Evolutionary conservation across 2,888 invertebrate genomes (phyloP), one percentile per base, ranked within the genome.

Genomic region (Tetheella fluctuosa): DNA sequence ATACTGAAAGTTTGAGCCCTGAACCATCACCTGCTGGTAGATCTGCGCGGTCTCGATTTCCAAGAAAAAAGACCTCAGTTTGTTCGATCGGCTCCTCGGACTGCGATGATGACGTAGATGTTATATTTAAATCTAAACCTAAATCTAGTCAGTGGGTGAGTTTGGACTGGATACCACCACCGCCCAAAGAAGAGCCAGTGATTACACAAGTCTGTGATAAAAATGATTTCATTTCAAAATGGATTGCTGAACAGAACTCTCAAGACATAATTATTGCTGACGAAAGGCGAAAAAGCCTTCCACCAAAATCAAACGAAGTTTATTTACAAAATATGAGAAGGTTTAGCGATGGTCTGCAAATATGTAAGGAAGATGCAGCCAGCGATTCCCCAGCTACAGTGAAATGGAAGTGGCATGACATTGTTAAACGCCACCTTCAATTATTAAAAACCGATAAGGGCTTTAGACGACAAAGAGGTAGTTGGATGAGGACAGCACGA

Each of bases 91-190:
- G 93, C 75, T 93, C 93, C 68, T 93, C 91, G 66, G 93, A 93
- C 75, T 91, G 90, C 71, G 93, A 93, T 79, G 93, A 93, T 67
- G 93, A 93, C 70, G 85, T 92, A 73, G 93, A 93, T 78, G 93
- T 93, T 67, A 93, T 93, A 81, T 93, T 93, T 83, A 93, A 93
- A 88, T 93, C 93, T 72, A 93, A 93, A 77, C 93, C 93, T 65
- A 93, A 93, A 85, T 93, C 93, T 93, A 93, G 93, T 93, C 93
- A 93, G 67, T 93, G 93, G 93, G 91, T 93, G 68, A 93, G 93
- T 82, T 84, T 93, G 77, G 93, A 93, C 86, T 93, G 93, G 90
- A 93, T 93, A 84, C 93, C 89, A 70, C 92, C 91, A 72, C 84
- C 87, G 69, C 89, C 90, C 81, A 91, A 88, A 86, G 93, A 91